Evolutionary conservation across 2,888 invertebrate genomes (phyloP), one percentile per base, ranked within the genome.

Genomic region (Philereme transversata): DNA sequence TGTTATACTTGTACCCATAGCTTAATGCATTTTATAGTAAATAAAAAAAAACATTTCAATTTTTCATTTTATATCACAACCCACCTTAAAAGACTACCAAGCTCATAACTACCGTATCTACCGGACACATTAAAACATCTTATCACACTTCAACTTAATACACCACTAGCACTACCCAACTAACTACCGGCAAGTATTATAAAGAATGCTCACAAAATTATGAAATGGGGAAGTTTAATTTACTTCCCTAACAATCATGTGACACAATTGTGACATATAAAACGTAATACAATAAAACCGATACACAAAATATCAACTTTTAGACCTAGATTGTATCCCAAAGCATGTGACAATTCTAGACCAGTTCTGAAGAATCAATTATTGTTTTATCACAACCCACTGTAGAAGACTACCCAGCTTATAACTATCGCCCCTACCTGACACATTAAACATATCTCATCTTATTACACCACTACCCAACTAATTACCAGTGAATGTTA

Each of bases 191-290:
- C 3, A 22, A 22, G 22, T 22, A 22, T 22, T 22, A 2, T 22
- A 22, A 2, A 22, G 22, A 87, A 0, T 88, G 85, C 59, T 90
- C 89, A 3, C 86, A 86, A 70, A 90, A 88, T 57, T 79, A 84
- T 50, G 92, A 92, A 76, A 87, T 90, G 85, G 93, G 93, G 92
- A 33, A 79, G 83, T 66, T n/a, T 9, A 46, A 8, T 49, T 34
- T 7, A 4, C 4, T 5, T 35, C 5, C 35, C 52, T n/a, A 34
- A 46, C 38, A 50, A 6, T 8, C 22, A 22, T 22, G 22, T 22
- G n/a, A n/a, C n/a, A n/a, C n/a, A 22, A 22, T 22, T 22, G 22
- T 22, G 22, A 22, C 22, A 2, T 3, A 22, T 22, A 22, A 22
- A 22, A 22, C 22, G 3, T 1, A 22, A 22, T 22, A n/a, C n/a